Percentiles rank a stretch among this genome's conserved stretches.
Conservation (phyloP, 2,888 invertebrate species). For the Morpho helenor region DNA sequence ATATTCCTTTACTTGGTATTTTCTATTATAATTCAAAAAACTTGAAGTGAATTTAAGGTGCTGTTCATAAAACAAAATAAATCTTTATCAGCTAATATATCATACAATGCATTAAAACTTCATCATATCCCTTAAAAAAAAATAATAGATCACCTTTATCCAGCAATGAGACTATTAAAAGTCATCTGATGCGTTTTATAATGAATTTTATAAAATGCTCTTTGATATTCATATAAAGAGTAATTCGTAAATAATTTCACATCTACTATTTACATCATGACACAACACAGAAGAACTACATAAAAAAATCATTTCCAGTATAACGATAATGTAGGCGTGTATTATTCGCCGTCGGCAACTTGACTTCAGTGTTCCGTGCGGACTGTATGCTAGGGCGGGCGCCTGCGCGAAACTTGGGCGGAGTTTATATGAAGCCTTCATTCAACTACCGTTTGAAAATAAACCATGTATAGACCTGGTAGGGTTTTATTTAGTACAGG, state of each 20-base stretch:
- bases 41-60: too few species aligned
- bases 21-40: too few species aligned
- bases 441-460: constrained; percentile 26
- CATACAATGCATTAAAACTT: too few species aligned
- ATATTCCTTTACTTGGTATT: too few species aligned
- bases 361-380: constrained; percentile 29
- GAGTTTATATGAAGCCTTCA: constrained; percentile 51
- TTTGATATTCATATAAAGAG: not conserved
- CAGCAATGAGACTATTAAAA: too few species aligned
- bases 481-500: constrained; percentile 24
- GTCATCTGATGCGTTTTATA: too few species aligned
- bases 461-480: constrained; percentile 24
- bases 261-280: constrained; percentile 29
- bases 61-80: too few species aligned
- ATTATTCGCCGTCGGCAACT: constrained; percentile 50
- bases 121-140: too few species aligned
- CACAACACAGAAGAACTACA: constrained; percentile 51
- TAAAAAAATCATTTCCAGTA: constrained; percentile 70
- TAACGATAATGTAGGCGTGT: constrained; percentile 78
- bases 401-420: constrained; percentile 67
- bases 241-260: constrained; percentile 24
- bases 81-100: too few species aligned
- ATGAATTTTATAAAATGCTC: too few species aligned
- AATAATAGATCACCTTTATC: too few species aligned
- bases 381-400: constrained; percentile 43